A percentile compares a stretch with the other conserved stretches of the same genome.
These are phyloP conservation scores for Orthosia incerta DNA, from an alignment of 2,888 invertebrate species.

Conservation along the genomic window DNA sequence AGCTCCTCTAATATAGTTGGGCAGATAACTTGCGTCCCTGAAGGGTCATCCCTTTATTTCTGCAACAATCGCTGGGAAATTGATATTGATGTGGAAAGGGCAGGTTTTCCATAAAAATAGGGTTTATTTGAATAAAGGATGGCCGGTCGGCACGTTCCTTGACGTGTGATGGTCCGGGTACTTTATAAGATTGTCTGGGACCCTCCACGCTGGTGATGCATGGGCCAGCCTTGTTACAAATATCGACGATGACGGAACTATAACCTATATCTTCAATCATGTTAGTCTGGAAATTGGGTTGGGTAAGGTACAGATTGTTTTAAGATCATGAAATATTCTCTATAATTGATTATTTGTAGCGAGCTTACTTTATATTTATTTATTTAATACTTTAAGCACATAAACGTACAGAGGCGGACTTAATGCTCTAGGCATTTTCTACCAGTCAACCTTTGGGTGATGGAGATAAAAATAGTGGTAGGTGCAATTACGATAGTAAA, in stretches of 20 bases:
- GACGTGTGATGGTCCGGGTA: constrained; percentile 83
- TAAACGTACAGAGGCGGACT: too few relatives aligned
- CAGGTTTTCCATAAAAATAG: constrained; percentile 91
- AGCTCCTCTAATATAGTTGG: constrained; percentile 88
- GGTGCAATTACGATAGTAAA: too few relatives aligned
- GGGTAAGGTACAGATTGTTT: constrained; percentile 25
- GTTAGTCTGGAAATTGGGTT: constrained; percentile 52
- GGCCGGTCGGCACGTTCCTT: constrained; percentile 82
- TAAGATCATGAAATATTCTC: not conserved
- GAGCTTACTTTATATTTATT: too few relatives aligned
- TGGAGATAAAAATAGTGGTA: too few relatives aligned
- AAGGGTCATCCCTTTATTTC: constrained; percentile 91
- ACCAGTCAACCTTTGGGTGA: too few relatives aligned
- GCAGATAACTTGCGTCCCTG: constrained; percentile 86
- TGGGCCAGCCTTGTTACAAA: constrained; percentile 71
- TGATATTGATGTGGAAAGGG: constrained; percentile 91
- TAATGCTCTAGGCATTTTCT: too few relatives aligned
- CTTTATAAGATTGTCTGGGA: constrained; percentile 87
- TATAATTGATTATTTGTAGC: not conserved
- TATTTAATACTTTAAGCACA: too few relatives aligned
- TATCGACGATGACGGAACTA: constrained; percentile 72
- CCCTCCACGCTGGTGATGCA: constrained; percentile 77
- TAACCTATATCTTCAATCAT: constrained; percentile 67
- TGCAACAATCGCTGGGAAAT: constrained; percentile 90
- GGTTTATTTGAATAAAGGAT: constrained; percentile 91